Percentiles rank a stretch among this genome's conserved stretches.
Conservation (phyloP, 2,797 vertebrate species). For the Manis javanica region DNA sequence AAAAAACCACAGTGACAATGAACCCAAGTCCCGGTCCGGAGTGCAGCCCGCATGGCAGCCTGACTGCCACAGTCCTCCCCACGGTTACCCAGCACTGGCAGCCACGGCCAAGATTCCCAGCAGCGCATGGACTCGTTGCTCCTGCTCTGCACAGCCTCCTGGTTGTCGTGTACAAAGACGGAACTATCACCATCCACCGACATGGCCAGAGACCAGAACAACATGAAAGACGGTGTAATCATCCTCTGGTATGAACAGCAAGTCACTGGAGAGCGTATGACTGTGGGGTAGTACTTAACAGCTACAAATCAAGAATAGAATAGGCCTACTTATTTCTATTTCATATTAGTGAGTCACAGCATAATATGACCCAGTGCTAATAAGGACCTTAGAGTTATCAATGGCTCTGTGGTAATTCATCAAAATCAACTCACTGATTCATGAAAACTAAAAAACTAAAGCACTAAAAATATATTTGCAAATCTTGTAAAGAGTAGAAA, state of each 20-base stretch:
- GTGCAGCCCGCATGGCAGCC: neutral
- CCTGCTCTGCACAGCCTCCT: neutral
- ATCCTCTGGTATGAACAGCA: neutral
- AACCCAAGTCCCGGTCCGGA: neutral
- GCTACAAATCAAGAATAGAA: neutral
- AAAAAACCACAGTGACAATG: neutral
- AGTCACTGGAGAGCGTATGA: neutral
- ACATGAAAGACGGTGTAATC: neutral
- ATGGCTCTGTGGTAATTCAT: neutral
- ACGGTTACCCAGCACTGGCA: neutral
- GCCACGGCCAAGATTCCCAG: neutral
- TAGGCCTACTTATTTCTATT: neutral
- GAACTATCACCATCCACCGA: neutral
- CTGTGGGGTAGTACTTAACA: neutral
- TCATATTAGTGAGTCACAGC: neutral
- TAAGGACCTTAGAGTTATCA: neutral
- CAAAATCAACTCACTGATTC: conserved; percentile 20
- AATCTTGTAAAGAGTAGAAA: neutral
- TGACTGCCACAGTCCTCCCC: too few species aligned
- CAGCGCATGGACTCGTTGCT: neutral
- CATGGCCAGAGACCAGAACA: neutral
- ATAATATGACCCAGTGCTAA: neutral
- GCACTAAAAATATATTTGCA: neutral
- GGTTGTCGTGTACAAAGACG: neutral
- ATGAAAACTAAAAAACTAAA: neutral